Evolutionary conservation across 2,888 invertebrate species (phyloP).

Genomic region (Crematogaster levior): DNA sequence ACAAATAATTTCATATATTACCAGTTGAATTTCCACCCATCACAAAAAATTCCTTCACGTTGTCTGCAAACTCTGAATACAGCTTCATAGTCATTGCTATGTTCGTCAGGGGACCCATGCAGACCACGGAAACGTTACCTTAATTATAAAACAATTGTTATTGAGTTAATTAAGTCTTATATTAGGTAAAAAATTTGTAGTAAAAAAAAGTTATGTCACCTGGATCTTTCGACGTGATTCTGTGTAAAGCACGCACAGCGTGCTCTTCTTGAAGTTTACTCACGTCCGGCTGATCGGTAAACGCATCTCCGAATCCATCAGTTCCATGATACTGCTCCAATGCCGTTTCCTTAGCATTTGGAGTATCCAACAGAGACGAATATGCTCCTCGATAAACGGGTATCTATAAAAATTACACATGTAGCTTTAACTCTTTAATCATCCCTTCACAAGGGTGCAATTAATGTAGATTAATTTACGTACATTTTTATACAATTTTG

Average conservation of each 20-base stretch:
- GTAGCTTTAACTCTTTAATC: not conserved
- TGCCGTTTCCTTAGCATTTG: constrained; percentile 80
- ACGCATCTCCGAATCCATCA: constrained; percentile 91
- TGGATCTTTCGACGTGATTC: constrained; percentile 87
- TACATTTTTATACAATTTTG: not conserved
- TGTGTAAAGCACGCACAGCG: constrained; percentile 88
- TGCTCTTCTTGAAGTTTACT: constrained; percentile 86
- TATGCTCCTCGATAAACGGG: constrained; percentile 90
- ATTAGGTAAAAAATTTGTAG: not conserved
- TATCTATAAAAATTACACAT: constrained; percentile 86
- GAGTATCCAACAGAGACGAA: constrained; percentile 85
- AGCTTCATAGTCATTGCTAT: constrained; percentile 91
- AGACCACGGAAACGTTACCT: constrained; percentile 88
- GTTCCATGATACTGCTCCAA: constrained; percentile 87
- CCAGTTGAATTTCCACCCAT: constrained; percentile 93
- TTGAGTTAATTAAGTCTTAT: not conserved
- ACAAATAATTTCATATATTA: constrained; percentile 80
- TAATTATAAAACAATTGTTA: constrained; percentile 72
- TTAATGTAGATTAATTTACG: not conserved
- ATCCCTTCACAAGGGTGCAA: too few species aligned
- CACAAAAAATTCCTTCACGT: constrained; percentile 90
- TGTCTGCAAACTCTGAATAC: constrained; percentile 88
- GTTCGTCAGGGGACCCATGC: constrained; percentile 93
- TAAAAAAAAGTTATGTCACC: constrained; percentile 81
- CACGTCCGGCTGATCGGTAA: constrained; percentile 84